Percentiles rank a stretch among this genome's conserved stretches.
These are phyloP conservation scores for Pachycephala philippinensis DNA, from an alignment of 2,113 vertebrate species.

Conservation along the genomic window DNA sequence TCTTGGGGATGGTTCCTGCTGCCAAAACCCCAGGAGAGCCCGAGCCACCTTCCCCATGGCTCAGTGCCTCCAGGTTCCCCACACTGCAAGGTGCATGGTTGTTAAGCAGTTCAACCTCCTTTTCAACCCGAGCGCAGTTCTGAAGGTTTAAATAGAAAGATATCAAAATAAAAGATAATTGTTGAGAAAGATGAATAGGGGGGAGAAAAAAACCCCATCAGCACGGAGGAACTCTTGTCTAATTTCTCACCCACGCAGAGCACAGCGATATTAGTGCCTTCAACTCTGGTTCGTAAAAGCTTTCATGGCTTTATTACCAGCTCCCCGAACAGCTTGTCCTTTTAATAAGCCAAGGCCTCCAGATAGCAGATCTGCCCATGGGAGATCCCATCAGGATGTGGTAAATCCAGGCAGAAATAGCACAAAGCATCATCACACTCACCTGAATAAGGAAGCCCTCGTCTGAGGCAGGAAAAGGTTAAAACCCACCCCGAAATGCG, in stretches of 20 bases:
- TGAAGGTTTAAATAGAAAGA: slow-evolving; percentile 63
- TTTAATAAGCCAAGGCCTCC: slow-evolving; percentile 43
- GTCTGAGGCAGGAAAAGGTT: neutral
- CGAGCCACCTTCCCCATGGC: neutral
- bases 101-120: neutral
- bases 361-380: neutral
- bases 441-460: neutral
- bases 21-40: neutral
- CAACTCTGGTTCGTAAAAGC: slow-evolving; percentile 44
- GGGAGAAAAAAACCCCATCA: neutral
- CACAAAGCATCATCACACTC: neutral
- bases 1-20: neutral
- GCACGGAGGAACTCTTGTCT: slow-evolving; percentile 59
- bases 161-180: slow-evolving; percentile 70
- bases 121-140: neutral
- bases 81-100: neutral
- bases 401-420: neutral
- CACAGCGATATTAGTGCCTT: slow-evolving; percentile 53
- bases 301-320: slow-evolving; percentile 44
- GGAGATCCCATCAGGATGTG: slow-evolving; percentile 13
- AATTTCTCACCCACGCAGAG: slow-evolving; percentile 63
- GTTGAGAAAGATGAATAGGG: slow-evolving; percentile 54
- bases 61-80: neutral
- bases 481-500: neutral
- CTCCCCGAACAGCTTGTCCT: slow-evolving; percentile 34